Conservation (phyloP, 2,113 vertebrate species). For the Vulpes vulpes region DNA sequence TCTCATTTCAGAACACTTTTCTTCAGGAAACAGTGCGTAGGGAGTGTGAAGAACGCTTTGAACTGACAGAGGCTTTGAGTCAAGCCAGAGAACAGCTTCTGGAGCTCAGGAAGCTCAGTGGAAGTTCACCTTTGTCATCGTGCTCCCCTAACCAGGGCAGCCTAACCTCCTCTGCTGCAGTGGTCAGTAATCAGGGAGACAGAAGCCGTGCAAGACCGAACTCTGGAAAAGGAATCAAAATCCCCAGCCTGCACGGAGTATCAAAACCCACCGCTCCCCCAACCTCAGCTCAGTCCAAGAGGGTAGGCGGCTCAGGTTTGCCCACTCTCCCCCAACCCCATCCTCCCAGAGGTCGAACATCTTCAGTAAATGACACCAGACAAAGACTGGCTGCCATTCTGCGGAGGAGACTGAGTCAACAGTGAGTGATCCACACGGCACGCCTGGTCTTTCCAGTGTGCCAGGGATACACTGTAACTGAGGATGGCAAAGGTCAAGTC, state of each 20-base stretch:
- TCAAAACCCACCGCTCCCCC: neutral
- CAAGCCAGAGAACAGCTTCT: slow-evolving; percentile 90
- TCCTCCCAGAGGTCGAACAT: slow-evolving; percentile 73
- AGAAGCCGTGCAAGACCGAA: slow-evolving; percentile 41
- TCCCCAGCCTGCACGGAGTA: neutral
- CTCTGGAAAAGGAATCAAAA: slow-evolving; percentile 66
- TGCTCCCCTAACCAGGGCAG: slow-evolving; percentile 74
- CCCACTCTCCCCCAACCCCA: slow-evolving; percentile 71
- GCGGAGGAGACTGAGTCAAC: slow-evolving; percentile 83
- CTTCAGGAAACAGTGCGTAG: slow-evolving; percentile 94
- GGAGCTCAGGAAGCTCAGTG: slow-evolving; percentile 81
- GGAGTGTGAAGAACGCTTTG: slow-evolving; percentile 95
- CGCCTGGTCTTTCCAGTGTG: neutral
- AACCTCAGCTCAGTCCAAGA: neutral
- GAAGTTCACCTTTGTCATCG: slow-evolving; percentile 68
- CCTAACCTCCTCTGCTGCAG: slow-evolving; percentile 66
- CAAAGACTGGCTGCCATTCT: slow-evolving; percentile 76
- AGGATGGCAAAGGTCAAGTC: neutral
- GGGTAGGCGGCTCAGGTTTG: neutral
- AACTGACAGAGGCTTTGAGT: slow-evolving; percentile 92
- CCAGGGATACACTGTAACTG: neutral
- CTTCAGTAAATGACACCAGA: slow-evolving; percentile 79
- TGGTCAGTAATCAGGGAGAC: slow-evolving; percentile 45
- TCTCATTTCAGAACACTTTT: slow-evolving; percentile 89
- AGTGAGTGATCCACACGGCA: slow-evolving; percentile 26